Evolutionary conservation across 2,113 vertebrate species (phyloP).

Genomic region (Ranitomeya variabilis): DNA sequence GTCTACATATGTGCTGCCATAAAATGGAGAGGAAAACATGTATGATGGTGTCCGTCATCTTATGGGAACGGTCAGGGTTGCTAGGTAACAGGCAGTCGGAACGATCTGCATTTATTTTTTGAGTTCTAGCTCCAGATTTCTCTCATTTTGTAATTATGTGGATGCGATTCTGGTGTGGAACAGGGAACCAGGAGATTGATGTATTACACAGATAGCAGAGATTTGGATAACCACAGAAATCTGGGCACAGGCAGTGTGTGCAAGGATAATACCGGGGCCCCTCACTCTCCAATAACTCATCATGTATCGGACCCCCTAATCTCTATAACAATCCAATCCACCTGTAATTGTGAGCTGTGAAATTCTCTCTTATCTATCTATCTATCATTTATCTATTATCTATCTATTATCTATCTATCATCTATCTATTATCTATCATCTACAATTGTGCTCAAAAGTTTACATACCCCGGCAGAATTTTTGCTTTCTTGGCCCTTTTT

Average conservation of each 20-base stretch:
- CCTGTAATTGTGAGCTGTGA: too few species aligned
- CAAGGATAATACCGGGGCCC: too few species aligned
- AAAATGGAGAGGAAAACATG: neutral
- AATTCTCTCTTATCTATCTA: neutral
- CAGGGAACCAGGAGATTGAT: too few species aligned
- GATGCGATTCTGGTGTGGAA: too few species aligned
- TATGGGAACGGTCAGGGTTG: neutral
- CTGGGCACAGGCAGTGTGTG: too few species aligned
- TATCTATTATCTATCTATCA: conserved; percentile 17
- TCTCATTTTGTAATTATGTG: neutral
- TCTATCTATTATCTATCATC: neutral
- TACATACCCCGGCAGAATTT: too few species aligned
- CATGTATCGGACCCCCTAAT: too few species aligned
- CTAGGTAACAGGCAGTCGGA: neutral
- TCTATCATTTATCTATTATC: neutral
- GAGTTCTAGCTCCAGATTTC: neutral
- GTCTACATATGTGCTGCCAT: neutral
- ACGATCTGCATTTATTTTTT: neutral
- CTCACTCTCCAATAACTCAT: too few species aligned
- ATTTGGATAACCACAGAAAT: too few species aligned
- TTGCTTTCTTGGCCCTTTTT: too few species aligned
- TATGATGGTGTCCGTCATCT: neutral
- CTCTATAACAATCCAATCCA: too few species aligned
- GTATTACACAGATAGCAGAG: too few species aligned
- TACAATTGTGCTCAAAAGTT: neutral